Evolutionary conservation across 2,797 vertebrate species (phyloP), one percentile per base, ranked within the genome.

Genomic region (Clamator glandarius): DNA sequence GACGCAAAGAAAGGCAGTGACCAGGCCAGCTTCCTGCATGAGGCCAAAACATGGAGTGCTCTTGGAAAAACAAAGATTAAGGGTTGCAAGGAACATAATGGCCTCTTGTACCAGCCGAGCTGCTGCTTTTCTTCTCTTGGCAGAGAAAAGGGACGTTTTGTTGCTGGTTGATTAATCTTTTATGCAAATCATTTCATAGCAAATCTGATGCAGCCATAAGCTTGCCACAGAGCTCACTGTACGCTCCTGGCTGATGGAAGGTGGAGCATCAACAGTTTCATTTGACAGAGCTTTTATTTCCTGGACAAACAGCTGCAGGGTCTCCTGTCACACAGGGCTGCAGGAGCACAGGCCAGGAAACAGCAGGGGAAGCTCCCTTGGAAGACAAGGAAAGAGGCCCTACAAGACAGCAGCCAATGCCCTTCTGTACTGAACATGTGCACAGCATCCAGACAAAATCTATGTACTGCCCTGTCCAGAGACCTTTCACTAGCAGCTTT

Each of bases 81-180:
- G 92, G 85, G 85, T 82, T 95, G 88, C 83, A 79, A 95, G 70
- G 90, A 96, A 93, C 95, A 95, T 74, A 96, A 93, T 77, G 74
- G 95, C 83, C 86, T 91, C 92, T 89, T 94, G 89, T 91, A 92
- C 89, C 87, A 87, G 89, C 69, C 11, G 82, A 89, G 93, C 69
- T 93, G 84, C 59, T 87, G 87, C 84, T 91, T 94, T 94, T 70
- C 93, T 94, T 87, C 91, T 41, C 91, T 84, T 95, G 92, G 94
- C 90, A 92, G 87, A 87, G 89, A 82, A 95, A 67, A 89, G 26
- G 54, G 75, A 83, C 72, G 55, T 73, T 95, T 92, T 85, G 89
- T 94, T 89, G 87, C 91, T 68, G 67, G 72, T 58, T 96, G 94
- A 96, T 96, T 95, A 95, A 96, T 95, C 94, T 94, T 84, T 96